phyloP scores from a whole-genome alignment of 2,113 vertebrate species.

The Halcyon senegalensis region DNA sequence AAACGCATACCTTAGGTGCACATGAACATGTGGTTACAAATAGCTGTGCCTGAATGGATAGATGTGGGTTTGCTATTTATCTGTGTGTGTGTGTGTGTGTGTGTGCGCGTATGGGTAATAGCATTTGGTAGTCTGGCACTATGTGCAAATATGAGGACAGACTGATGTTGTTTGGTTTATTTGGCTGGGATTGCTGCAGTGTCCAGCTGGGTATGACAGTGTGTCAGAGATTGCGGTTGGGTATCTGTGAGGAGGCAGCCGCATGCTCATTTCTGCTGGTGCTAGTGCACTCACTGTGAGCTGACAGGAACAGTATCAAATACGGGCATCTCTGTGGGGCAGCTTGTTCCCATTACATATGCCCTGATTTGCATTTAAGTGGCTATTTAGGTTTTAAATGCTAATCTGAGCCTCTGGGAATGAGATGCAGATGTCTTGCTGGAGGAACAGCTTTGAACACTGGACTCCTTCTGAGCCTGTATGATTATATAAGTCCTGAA shows the following conservation, averaged over 20 bases:
- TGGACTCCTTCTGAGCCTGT: background rate
- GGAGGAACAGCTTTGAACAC: background rate
- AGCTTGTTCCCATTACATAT: background rate
- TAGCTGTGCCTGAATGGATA: background rate
- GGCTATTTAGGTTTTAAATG: conserved; percentile 15
- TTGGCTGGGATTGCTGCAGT: background rate
- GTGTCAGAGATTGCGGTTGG: background rate
- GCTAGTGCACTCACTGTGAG: background rate
- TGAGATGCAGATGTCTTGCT: background rate
- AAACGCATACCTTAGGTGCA: background rate
- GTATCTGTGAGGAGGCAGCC: background rate
- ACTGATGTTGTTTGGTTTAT: background rate
- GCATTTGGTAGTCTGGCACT: background rate
- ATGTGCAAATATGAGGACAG: conserved; percentile 8
- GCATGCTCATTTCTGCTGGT: background rate
- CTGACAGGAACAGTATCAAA: background rate
- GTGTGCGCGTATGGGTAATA: background rate
- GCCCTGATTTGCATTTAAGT: conserved; percentile 6
- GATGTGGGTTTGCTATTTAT: background rate
- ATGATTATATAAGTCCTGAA: background rate
- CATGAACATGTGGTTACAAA: background rate
- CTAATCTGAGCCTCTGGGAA: background rate
- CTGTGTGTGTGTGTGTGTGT: too few species aligned
- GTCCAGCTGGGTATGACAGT: background rate
- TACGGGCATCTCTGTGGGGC: background rate